Percentiles rank a stretch among this genome's conserved stretches.
phyloP scores from a whole-genome alignment of 2,113 vertebrate genomes.

The Arenaria interpres region DNA sequence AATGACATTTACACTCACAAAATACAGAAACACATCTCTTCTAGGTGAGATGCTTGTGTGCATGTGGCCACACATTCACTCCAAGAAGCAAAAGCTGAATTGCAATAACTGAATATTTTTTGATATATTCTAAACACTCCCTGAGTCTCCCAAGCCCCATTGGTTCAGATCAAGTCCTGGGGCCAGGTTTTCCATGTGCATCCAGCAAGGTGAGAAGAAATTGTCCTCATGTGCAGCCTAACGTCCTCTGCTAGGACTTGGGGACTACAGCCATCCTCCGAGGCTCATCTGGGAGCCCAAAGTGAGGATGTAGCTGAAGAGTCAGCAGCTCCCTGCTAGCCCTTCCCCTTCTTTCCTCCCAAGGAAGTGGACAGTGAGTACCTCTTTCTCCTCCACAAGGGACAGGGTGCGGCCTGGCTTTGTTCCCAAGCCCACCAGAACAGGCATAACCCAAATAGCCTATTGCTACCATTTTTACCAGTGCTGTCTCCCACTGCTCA shows the following conservation, averaged over 20 bases:
- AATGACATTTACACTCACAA: not conserved
- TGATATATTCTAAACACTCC: not conserved
- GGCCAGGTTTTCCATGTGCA: not conserved
- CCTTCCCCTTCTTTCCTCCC: not conserved
- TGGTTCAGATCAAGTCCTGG: not conserved
- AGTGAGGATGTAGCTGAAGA: fast-evolving
- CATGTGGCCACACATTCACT: not conserved
- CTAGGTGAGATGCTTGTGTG: not conserved
- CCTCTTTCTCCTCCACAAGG: not conserved
- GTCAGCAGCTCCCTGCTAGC: not conserved
- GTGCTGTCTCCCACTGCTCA: not conserved
- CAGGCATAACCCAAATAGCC: not conserved
- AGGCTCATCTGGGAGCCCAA: not conserved
- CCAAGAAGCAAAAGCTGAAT: not conserved
- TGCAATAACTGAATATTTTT: not conserved
- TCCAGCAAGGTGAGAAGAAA: not conserved
- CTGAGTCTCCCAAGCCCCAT: not conserved
- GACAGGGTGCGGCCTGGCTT: not conserved
- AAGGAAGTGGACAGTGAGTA: not conserved
- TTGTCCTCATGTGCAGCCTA: fast-evolving
- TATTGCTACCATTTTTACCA: not conserved
- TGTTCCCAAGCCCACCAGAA: fast-evolving
- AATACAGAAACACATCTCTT: not conserved
- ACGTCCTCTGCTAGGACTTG: not conserved
- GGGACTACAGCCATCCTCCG: not conserved